Evolutionary conservation across 2,797 vertebrate species (phyloP).

Genomic region (Rousettus madagascariensis): DNA sequence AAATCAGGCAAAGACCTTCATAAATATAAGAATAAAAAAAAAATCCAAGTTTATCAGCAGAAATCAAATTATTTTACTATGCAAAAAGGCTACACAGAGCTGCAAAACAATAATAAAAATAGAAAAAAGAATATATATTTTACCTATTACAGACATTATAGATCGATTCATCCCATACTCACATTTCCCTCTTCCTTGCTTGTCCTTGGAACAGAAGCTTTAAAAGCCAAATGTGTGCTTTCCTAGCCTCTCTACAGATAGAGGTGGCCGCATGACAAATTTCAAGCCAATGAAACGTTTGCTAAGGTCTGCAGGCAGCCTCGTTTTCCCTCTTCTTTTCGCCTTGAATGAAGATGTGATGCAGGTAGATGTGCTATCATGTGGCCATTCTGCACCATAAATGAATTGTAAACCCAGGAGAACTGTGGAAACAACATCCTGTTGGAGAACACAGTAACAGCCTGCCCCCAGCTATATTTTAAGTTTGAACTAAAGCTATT

Average conservation of each 20-base stretch:
- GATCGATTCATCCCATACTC: background rate
- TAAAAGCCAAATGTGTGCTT: background rate
- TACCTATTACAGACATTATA: background rate
- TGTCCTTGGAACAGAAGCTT: background rate
- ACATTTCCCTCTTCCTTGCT: background rate
- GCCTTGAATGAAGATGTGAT: background rate
- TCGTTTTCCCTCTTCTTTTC: background rate
- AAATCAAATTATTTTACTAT: constrained; percentile 27
- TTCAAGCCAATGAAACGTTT: background rate
- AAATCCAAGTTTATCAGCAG: background rate
- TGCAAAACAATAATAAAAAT: constrained; percentile 3
- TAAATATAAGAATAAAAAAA: background rate
- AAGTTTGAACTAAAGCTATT: background rate
- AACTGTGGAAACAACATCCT: no score
- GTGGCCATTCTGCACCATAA: background rate
- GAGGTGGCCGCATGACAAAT: background rate
- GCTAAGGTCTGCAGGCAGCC: background rate
- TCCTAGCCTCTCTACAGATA: background rate
- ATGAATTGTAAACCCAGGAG: background rate
- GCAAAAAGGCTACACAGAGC: background rate
- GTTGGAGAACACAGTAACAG: background rate
- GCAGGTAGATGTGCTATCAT: background rate
- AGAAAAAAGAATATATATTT: background rate
- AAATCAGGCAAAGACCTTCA: constrained; percentile 17
- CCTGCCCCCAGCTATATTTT: background rate